Conservation (phyloP, 2,113 vertebrate species). For the Brachyhypopomus occidentalis region DNA sequence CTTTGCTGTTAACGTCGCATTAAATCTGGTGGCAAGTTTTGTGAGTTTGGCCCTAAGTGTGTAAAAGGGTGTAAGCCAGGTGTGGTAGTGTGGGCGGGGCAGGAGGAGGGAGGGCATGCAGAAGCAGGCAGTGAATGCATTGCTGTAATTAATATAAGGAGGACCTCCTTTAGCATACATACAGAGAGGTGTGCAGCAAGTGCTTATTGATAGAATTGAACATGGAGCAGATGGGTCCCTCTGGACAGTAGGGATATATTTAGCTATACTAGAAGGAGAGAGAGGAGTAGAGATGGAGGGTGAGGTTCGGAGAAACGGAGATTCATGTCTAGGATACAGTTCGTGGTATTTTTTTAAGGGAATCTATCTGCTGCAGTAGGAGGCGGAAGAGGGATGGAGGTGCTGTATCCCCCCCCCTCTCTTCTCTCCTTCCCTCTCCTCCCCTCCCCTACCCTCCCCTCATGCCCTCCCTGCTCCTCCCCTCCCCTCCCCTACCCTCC, state of each 20-base stretch:
- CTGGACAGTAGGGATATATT: neutral
- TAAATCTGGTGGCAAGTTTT: too few species aligned
- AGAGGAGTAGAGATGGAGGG: constrained; percentile 43
- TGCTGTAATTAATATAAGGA: constrained; percentile 14
- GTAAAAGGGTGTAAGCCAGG: too few species aligned
- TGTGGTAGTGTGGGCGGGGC: too few species aligned
- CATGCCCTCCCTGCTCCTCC: neutral
- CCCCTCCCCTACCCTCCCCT: too few species aligned
- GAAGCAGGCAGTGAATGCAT: neutral
- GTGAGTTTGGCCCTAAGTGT: too few species aligned
- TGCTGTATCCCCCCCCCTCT: too few species aligned
- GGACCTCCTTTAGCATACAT: constrained; percentile 5
- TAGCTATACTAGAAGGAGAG: neutral
- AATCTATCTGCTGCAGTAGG: constrained; percentile 7
- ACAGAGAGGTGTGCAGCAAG: neutral
- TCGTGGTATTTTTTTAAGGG: constrained; percentile 33
- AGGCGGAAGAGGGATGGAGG: neutral
- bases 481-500: neutral
- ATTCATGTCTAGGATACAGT: constrained; percentile 9
- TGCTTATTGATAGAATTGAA: neutral
- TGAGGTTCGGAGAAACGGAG: neutral
- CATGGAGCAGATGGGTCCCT: neutral
- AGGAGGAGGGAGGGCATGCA: neutral
- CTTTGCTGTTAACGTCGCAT: too few species aligned
- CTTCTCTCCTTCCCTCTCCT: too few species aligned